Conservation (phyloP, 2,888 invertebrate genomes). For the Thymelicus lineola region DNA sequence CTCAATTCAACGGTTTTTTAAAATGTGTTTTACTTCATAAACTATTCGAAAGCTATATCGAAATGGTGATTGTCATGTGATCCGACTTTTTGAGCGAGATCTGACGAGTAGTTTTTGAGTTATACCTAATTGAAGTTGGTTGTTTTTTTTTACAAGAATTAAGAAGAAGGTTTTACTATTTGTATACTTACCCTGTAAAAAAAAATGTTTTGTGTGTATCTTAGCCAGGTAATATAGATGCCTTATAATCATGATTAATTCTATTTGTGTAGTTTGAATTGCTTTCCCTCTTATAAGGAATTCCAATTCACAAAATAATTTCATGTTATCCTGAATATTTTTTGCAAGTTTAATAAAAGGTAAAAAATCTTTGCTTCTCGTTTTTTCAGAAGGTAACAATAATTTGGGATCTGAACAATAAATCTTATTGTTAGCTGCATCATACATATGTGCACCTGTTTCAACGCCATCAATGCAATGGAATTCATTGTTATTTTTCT, state of each 20-base stretch:
- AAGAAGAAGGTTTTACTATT: neutral
- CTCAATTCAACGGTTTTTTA: too few species aligned
- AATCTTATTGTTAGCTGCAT: constrained; percentile 21
- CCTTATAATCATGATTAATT: constrained; percentile 47
- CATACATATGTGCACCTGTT: neutral
- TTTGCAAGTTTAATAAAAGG: constrained; percentile 38
- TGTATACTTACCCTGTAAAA: neutral
- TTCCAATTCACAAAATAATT: constrained; percentile 49
- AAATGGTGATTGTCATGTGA: too few species aligned
- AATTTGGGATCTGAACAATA: neutral
- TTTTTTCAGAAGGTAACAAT: neutral
- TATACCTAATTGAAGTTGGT: too few species aligned
- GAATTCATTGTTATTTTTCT: constrained; percentile 15
- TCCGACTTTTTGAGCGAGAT: too few species aligned
- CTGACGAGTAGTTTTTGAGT: too few species aligned
- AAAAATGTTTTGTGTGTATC: neutral
- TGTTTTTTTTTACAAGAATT: neutral
- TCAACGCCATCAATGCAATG: neutral
- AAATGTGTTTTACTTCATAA: too few species aligned
- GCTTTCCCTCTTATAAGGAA: constrained; percentile 45
- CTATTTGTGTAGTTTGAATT: constrained; percentile 42
- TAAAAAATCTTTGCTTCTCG: neutral
- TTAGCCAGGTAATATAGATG: constrained; percentile 39
- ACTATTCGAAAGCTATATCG: too few species aligned
- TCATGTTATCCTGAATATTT: constrained; percentile 42